A percentile compares a stretch with the other conserved stretches of the same genome.
Evolutionary conservation across 1,140 invertebrate genomes (phyloP).

Genomic region (Drosophila arizonae): DNA sequence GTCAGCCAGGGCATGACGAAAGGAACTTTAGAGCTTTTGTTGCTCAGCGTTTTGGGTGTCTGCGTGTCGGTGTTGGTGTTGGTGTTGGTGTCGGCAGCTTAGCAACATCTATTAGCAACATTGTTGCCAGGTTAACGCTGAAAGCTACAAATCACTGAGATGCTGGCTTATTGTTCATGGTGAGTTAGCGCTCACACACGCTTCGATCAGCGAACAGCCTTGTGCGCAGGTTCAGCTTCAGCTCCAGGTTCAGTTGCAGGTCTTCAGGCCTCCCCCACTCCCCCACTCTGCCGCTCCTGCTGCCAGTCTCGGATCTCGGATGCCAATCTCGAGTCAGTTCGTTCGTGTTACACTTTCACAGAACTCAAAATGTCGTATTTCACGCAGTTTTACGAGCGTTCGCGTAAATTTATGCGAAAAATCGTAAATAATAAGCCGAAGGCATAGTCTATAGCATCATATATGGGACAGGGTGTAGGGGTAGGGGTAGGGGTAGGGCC

Average conservation of each 20-base stretch:
- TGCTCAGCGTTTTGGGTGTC: slow-evolving; percentile 13
- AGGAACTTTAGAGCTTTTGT: slow-evolving; percentile 33
- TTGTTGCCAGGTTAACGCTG: slow-evolving; percentile 65
- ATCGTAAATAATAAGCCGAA: slow-evolving; percentile 69
- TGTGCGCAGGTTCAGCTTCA: slow-evolving; percentile 10
- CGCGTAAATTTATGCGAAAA: slow-evolving; percentile 81
- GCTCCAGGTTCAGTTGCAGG: background rate
- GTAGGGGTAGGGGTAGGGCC: background rate
- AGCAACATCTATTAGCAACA: slow-evolving; percentile 75
- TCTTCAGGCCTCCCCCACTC: background rate
- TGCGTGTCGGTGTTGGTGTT: slow-evolving; percentile 1
- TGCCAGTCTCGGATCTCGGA: slow-evolving; percentile 3
- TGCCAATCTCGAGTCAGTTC: slow-evolving; percentile 2
- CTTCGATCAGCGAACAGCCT: slow-evolving; percentile 3
- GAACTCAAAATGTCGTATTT: slow-evolving; percentile 81
- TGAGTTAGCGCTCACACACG: slow-evolving; percentile 37
- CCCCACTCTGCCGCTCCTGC: no score
- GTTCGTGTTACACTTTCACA: slow-evolving; percentile 77
- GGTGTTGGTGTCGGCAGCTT: slow-evolving; percentile 16
- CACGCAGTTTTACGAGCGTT: slow-evolving; percentile 77
- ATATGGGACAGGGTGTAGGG: slow-evolving; percentile 8
- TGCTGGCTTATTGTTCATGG: slow-evolving; percentile 74
- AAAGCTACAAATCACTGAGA: slow-evolving; percentile 72
- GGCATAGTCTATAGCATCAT: slow-evolving; percentile 32
- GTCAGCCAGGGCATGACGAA: slow-evolving; percentile 1